Percentiles rank a stretch among this genome's conserved stretches.
Conservation (phyloP, 2,888 invertebrate genomes). For the Panopea generosa region DNA sequence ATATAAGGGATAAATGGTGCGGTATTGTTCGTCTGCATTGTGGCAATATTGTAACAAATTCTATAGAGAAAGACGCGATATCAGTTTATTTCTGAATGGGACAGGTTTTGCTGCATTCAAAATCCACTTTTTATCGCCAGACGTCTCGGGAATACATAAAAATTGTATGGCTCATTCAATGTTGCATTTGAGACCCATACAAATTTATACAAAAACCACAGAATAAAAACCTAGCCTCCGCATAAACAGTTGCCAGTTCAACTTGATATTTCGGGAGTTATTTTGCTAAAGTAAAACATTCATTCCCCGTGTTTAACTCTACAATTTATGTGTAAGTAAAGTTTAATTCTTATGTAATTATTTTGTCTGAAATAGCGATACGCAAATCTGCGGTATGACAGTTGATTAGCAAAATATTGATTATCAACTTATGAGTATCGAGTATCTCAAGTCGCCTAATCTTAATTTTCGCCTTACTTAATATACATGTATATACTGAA, state of each 20-base stretch:
- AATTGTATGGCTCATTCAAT: constrained; percentile 48
- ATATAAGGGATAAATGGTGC: constrained; percentile 55
- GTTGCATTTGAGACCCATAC: constrained; percentile 51
- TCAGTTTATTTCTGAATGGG: constrained; percentile 42
- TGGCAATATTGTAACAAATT: constrained; percentile 61
- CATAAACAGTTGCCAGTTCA: constrained; percentile 10
- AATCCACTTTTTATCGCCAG: constrained; percentile 49
- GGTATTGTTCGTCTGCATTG: constrained; percentile 55
- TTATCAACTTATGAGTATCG: no score
- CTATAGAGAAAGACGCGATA: constrained; percentile 51
- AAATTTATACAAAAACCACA: constrained; percentile 44
- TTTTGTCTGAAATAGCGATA: no score
- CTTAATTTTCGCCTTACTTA: no score
- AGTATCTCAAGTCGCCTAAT: no score
- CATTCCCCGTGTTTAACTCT: background rate
- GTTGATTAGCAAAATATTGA: no score
- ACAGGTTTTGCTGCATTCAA: constrained; percentile 44
- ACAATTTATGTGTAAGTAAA: no score
- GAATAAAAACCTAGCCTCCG: constrained; percentile 30
- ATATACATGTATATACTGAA: no score
- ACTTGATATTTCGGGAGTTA: constrained; percentile 4
- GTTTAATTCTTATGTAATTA: no score
- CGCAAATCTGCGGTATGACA: no score
- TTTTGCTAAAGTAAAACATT: background rate
- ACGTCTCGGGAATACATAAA: constrained; percentile 48